Evolutionary conservation across 2,113 vertebrate genomes (phyloP), one percentile per base, ranked within the genome.

Genomic region (Oxyruncus cristatus): DNA sequence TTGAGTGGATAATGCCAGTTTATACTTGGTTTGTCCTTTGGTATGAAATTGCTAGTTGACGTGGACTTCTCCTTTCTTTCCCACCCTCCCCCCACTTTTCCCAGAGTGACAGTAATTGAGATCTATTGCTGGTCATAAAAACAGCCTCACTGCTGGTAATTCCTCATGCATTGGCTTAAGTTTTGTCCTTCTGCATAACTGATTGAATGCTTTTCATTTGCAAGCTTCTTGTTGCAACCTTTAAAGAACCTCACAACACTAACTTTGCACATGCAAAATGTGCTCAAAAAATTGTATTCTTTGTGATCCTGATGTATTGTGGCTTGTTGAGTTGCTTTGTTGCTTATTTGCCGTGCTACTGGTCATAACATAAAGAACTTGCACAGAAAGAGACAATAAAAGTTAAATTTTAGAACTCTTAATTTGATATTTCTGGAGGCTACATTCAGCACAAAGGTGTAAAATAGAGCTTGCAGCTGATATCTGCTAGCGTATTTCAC

Each of bases 21-120:
- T 89, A 41, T 92, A 91, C 92, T 95, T 89, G 88, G 56, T 88
- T 90, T 94, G 93, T 86, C 76, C 85, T 95, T 83, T 94, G 94
- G 93, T 93, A 88, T 85, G 81, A 74, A 77, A 50, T 59, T 55
- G 32, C 53, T 59, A 33, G 50, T 76, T 49, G 67, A 59, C 67
- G 80, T 52, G 56, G 63, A 32, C 77, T 85, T 89, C 58, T 71
- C 74, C 46, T 65, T 81, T 68, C 61, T 94, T 96, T 97, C 95
- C 93, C 96, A 97, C 91, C 93, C 93, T 95, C 56, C 92, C 94
- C 79, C 88, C 41, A 13, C 72, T 89, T 87, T 91, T 87, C 73
- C 93, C 81, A 79, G 85, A 50, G 61, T 41, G 80, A 16, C 76
- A 59, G 24, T 50, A 37, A 75, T 42, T 63, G 86, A 81, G 68